Percentiles rank a stretch among this genome's conserved stretches.
Evolutionary conservation across 2,797 vertebrate species (phyloP).

Genomic region (Novumbra hubbsi): DNA sequence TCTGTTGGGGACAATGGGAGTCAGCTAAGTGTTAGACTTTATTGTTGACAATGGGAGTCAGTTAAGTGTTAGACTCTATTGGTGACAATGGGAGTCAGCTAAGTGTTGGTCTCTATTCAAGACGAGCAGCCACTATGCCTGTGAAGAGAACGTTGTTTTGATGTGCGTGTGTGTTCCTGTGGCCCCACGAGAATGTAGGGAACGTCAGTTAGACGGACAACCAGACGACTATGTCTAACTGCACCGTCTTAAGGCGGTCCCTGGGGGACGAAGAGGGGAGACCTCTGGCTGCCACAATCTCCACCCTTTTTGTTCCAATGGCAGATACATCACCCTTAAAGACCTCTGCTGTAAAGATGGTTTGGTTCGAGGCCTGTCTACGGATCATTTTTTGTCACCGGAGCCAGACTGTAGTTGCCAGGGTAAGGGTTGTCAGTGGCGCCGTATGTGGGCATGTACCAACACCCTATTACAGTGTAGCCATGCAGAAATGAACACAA

Average conservation of each 20-base stretch:
- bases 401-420: conserved; percentile 55
- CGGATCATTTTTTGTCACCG: conserved; percentile 44
- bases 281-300: conserved; percentile 38
- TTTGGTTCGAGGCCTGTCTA: neutral
- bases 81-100: no score
- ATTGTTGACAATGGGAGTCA: no score
- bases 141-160: conserved; percentile 17
- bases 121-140: conserved; percentile 30
- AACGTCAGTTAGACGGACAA: conserved; percentile 65
- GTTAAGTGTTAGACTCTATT: no score
- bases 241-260: conserved; percentile 64
- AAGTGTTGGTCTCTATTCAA: conserved; percentile 22
- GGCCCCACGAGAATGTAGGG: conserved; percentile 58
- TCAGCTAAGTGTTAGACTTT: no score
- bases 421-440: conserved; percentile 48
- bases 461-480: conserved; percentile 59
- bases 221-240: conserved; percentile 60
- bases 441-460: conserved; percentile 56
- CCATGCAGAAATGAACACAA: conserved; percentile 59
- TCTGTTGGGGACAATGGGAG: no score
- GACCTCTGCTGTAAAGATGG: conserved; percentile 24
- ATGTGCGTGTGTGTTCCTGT: conserved; percentile 28
- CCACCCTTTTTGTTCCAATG: conserved; percentile 43
- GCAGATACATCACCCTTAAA: conserved; percentile 28
- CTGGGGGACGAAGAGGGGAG: neutral